These are phyloP conservation scores for Drosophila littoralis DNA, from an alignment of 1,140 invertebrate genomes.

Conservation along the genomic window DNA sequence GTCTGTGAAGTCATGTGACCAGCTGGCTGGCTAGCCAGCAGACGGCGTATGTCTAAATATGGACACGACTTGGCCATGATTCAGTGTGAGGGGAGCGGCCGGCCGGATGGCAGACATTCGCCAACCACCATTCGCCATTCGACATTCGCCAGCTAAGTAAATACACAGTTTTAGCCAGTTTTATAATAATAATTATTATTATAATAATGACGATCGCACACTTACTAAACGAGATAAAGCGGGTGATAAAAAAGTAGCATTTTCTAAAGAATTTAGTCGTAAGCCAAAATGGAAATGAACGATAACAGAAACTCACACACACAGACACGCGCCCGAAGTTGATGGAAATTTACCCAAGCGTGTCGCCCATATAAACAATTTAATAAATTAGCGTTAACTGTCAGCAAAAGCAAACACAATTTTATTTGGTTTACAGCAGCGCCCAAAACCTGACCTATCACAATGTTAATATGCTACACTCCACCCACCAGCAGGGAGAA, in stretches of 20 bases:
- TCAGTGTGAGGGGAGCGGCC: constrained; percentile 32
- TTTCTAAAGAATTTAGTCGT: constrained; percentile 37
- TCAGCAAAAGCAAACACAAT: constrained; percentile 52
- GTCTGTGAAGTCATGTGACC: constrained; percentile 65
- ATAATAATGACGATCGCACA: constrained; percentile 9
- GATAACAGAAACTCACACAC: constrained; percentile 29
- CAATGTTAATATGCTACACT: constrained; percentile 33
- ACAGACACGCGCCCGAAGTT: background rate
- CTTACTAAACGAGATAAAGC: constrained; percentile 4
- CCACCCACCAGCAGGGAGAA: background rate
- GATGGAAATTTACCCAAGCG: constrained; percentile 73
- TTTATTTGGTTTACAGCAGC: constrained; percentile 73
- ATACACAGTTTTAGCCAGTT: constrained; percentile 9
- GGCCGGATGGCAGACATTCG: constrained; percentile 24
- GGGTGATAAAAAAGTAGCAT: constrained; percentile 24
- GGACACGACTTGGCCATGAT: constrained; percentile 60
- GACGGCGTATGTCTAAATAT: constrained; percentile 76
- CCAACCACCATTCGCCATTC: too few species aligned
- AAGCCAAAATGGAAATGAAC: constrained; percentile 48
- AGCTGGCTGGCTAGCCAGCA: constrained; percentile 57
- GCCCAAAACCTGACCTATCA: constrained; percentile 67
- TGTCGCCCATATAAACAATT: constrained; percentile 53
- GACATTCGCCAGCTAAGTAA: constrained; percentile 28
- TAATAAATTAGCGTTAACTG: constrained; percentile 47
- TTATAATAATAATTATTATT: constrained; percentile 24